phyloP scores from a whole-genome alignment of 2,888 invertebrate genomes.

The Anthrax anthrax region DNA sequence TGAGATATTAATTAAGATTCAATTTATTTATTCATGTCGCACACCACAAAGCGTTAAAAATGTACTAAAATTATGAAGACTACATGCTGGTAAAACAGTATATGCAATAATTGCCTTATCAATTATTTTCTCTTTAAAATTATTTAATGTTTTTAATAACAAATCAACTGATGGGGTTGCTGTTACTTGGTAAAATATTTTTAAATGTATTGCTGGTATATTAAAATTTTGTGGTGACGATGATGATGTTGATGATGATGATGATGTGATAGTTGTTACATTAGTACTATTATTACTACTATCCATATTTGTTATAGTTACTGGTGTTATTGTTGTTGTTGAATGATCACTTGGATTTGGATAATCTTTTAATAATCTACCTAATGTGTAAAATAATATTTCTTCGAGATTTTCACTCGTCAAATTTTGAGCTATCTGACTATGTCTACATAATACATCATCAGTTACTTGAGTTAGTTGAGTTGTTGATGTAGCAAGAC shows the following conservation, averaged over 20 bases:
- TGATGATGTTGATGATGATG: too few relatives aligned
- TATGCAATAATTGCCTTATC: slow-evolving; percentile 45
- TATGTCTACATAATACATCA: slow-evolving; percentile 27
- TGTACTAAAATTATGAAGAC: slow-evolving; percentile 66
- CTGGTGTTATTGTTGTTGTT: slow-evolving; percentile 10
- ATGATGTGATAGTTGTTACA: slow-evolving; percentile 5
- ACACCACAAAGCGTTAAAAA: slow-evolving; percentile 73
- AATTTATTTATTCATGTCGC: slow-evolving; percentile 46
- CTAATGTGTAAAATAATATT: slow-evolving; percentile 40
- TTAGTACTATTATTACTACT: slow-evolving; percentile 21
- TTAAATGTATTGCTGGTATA: slow-evolving; percentile 56
- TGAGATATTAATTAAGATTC: too few relatives aligned
- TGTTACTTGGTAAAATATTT: slow-evolving; percentile 62
- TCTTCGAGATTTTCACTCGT: slow-evolving; percentile 39
- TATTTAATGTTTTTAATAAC: slow-evolving; percentile 32
- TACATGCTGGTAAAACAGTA: slow-evolving; percentile 63
- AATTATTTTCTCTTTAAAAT: slow-evolving; percentile 37
- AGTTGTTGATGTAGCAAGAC: slow-evolving; percentile 34
- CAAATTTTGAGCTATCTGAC: slow-evolving; percentile 31
- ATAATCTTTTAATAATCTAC: slow-evolving; percentile 38
- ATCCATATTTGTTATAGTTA: background rate
- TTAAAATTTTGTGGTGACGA: background rate
- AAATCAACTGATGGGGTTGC: slow-evolving; percentile 37
- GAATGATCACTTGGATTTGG: slow-evolving; percentile 15
- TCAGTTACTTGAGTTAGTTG: slow-evolving; percentile 34